Conservation (phyloP, 2,113 vertebrate species). For the Uropsilus gracilis region DNA sequence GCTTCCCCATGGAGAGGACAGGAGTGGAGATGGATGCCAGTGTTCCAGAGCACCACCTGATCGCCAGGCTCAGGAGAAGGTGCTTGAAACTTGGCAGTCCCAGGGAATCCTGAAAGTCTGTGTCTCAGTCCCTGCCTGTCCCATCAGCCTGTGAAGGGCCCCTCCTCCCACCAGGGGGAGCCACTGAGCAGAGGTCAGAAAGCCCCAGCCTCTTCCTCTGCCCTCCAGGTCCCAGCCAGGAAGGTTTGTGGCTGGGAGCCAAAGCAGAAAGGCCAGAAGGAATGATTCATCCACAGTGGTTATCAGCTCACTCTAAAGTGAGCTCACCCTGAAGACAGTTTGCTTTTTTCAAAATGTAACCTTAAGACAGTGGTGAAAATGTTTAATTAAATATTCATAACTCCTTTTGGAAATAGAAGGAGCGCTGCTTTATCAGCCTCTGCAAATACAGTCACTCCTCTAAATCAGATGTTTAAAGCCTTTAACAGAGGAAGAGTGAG, state of each 20-base stretch:
- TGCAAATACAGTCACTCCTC: neutral
- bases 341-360: constrained; percentile 2
- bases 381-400: constrained; percentile 35
- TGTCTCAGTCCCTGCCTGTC: neutral
- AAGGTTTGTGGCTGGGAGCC: neutral
- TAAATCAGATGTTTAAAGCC: neutral
- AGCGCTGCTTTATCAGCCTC: neutral
- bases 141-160: neutral
- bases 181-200: neutral
- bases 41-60: neutral
- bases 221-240: fast-evolving
- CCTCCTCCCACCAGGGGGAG: neutral
- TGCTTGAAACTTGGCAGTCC: too few relatives aligned
- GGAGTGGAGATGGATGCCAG: neutral
- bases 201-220: neutral
- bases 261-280: neutral
- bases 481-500: neutral
- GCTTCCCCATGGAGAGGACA: too few relatives aligned
- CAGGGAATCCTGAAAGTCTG: too few relatives aligned
- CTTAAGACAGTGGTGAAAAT: neutral
- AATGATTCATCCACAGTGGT: neutral
- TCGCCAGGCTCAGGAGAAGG: neutral
- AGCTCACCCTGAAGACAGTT: neutral
- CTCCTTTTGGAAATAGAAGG: neutral
- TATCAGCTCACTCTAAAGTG: neutral